phyloP scores from a whole-genome alignment of 1,140 invertebrate genomes.

The Delia radicum region DNA sequence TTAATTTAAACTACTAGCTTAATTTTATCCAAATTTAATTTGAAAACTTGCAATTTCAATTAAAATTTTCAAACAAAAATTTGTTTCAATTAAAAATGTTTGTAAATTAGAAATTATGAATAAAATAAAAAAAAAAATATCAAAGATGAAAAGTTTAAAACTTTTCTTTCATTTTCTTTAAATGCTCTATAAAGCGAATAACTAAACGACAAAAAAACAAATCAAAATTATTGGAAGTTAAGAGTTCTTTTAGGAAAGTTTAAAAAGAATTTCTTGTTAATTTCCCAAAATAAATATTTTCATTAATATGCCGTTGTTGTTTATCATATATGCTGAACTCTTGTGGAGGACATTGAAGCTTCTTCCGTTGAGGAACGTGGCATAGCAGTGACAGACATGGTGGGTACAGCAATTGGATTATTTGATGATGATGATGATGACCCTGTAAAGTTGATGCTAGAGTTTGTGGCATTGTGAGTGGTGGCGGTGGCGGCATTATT shows the following conservation, averaged over 20 bases:
- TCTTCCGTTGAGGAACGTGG: conserved; percentile 16
- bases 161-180: not conserved
- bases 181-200: too few species aligned
- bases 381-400: conserved; percentile 24
- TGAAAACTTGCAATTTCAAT: too few species aligned
- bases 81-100: too few species aligned
- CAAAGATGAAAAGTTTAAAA: conserved; percentile 16
- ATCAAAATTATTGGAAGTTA: too few species aligned
- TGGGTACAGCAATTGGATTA: conserved; percentile 9
- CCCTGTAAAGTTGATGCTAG: not conserved
- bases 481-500: not conserved
- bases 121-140: too few species aligned
- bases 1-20: too few species aligned
- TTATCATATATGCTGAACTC: conserved; percentile 25
- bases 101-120: too few species aligned
- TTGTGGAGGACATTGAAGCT: not conserved
- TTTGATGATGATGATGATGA: too few species aligned
- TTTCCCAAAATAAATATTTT: not conserved
- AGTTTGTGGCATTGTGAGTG: not conserved
- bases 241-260: not conserved
- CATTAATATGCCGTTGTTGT: not conserved
- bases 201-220: too few species aligned
- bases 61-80: too few species aligned
- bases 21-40: too few species aligned
- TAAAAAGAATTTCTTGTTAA: not conserved